Base-by-base conservation (phyloP, 2,888 invertebrate genomes). In the Magallana nippona region DNA sequence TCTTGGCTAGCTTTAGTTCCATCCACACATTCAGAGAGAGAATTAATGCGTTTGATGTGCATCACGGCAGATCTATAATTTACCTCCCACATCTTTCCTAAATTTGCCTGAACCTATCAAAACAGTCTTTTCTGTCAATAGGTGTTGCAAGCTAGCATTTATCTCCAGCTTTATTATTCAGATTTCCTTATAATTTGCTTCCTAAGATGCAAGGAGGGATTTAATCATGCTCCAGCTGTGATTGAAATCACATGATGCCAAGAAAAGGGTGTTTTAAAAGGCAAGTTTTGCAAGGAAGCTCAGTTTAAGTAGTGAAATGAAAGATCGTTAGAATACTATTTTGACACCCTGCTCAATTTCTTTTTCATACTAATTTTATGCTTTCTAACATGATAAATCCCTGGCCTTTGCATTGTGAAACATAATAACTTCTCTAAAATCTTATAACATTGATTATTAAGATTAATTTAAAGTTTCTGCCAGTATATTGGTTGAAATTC, bases 71-170 rank as follows among this genome's bases (percentile, higher is more conserved):
- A 71, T 27, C 17, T 13, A n/a, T 19, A 32, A 27, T 19, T 82
- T 82, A 82, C 82, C 82, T 82, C 82, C 82, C 82, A 82, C 27
- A 78, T 78, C 58, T 82, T 78, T 82, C 82, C 82, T 44, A 82
- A 44, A 78, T 82, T 82, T 60, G 82, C 57, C 58, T 82, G 82
- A 78, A 82, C 78, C 82, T 82, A 82, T 32, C 44, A 78, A 82
- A 82, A 82, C 27, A 80, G 71, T 71, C 27, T 22, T 71, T 22
- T 71, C 27, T 27, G 71, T 71, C 71, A 71, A 71, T 71, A 71
- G 15, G 22, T 22, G 13, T 3, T 11, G 22, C 15, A 1, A 2
- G 22, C n/a, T 27, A 17, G 60, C n/a, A 71, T 32, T 71, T 27
- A 13, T 32, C 13, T 44, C 44, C 44, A 44, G 44, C 8, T 44